Evolutionary conservation across 2,113 vertebrate genomes (phyloP), one percentile per base, ranked within the genome.

Genomic region (Neotoma lepida): DNA sequence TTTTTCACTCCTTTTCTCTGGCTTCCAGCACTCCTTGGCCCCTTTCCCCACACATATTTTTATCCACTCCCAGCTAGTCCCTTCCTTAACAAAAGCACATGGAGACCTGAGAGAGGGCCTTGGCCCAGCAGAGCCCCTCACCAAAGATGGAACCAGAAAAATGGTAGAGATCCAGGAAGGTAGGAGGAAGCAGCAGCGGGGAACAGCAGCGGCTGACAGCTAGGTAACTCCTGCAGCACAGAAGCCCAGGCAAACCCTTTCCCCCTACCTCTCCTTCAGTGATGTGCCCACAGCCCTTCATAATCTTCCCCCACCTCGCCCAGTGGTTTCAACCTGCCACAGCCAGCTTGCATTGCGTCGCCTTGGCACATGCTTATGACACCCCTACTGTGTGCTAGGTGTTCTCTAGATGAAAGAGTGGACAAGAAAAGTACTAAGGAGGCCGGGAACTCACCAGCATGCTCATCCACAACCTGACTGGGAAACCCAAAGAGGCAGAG

Each of bases 61-160:
- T 49, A 39, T n/a, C 44, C 28, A 10, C 12, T 49, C n/a, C 68
- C 76, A 0, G 7, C 41, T 28, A 6, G 4, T 7, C 8, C 17
- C 46, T 89, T 97, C 89, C 96, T 94, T 85, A 89, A 54, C 18
- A 6, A 64, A 64, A 46, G 18, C 82, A 64, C 17, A 46, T 84
- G 86, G 87, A 49, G 88, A 92, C 88, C 96, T 95, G 89, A 82
- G 73, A 97, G 94, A 15, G 88, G n/a, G 86, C 35, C 44, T 3
- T 26, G 14, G 3, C 17, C 68, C 8, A 6, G 58, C 33, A 46
- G 20, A 77, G 68, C n/a, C 58, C 15, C 39, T 33, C 58, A 33
- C 24, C 44, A 46, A 28, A 26, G 6, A 6, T 35, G 6, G n/a
- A 73, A 46, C 86, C 28, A n/a, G 46, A 76, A 20, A 24, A 51